Evolutionary conservation across 2,888 invertebrate species (phyloP), one percentile per base, ranked within the genome.

Genomic region (Fragum whitleyi): DNA sequence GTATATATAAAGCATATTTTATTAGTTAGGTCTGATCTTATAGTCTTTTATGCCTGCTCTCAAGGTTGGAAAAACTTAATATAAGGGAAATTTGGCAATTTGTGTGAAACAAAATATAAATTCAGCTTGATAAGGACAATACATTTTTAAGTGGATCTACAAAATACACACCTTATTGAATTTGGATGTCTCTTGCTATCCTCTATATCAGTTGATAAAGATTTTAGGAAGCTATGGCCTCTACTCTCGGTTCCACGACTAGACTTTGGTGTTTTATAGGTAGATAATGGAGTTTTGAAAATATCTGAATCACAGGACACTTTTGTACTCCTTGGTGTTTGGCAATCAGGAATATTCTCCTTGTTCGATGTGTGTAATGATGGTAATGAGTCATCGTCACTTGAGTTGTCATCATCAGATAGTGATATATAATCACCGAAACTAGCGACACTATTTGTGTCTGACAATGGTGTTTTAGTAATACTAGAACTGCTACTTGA

Each of bases 161-260:
- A n/a, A n/a, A n/a, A n/a, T 26, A 32, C 61, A 74, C 79, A 90
- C 91, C 86, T 89, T 26, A 73, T 70, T 28, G 91, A 89, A n/a
- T 89, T 87, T n/a, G 82, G 79, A 69, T 91, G 84, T 69, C 90
- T 76, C 28, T 77, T 81, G 23, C 74, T 79, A 21, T 88, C 85
- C 2, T 85, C 79, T 6, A 83, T 53, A 19, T 81, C 74, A 6
- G 51, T 39, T 7, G 87, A 83, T 26, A 91, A 84, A 19, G 91
- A 91, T 47, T 85, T 83, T n/a, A 91, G 83, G 77, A 91, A 91
- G 51, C 83, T 81, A 23, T 77, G 73, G 23, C 76, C 78, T 5
- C 23, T n/a, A 39, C 59, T 53, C 2, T 47, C 47, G 14, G 7
- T 47, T 47, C 61, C 55, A 2, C 16, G 42, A 14, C 73, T 69